Evolutionary conservation across 2,797 vertebrate species (phyloP), one percentile per base, ranked within the genome.

Genomic region (Hoplostethus mediterraneus): DNA sequence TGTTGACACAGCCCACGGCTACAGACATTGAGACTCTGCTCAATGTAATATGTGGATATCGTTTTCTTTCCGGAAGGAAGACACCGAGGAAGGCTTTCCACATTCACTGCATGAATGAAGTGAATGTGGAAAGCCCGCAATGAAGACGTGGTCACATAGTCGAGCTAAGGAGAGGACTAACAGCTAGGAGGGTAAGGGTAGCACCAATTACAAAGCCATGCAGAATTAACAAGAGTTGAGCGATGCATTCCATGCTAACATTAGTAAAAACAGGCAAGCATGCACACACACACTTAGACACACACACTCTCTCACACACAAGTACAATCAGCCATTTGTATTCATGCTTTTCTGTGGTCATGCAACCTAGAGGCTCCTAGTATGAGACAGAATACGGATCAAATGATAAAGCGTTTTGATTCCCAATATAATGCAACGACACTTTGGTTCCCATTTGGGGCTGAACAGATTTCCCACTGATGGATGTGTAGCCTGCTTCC

Each of bases 1-100:
- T 88, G 80, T 81, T 85, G 81, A 86, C 80, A 80, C 64, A 86
- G 80, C 90, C 77, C 54, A 48, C 30, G 65, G 88, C 84, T 86
- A 78, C 69, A 90, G 82, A 88, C 85, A 77, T 48, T 25, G n/a
- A 57, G 67, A 54, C 85, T 78, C 80, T 77, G 71, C 60, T 70
- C 11, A 17, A 63, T 68, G 48, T 45, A 40, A 77, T 70, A 57
- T 12, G 54, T 65, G 55, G 65, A 85, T 58, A 73, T 71, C 12
- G 14, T 60, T 71, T 67, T 63, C 54, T 70, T 48, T 65, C 16
- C 72, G 72, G 63, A 55, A 21, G 53, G 11, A 57, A 42, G 65
- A 48, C 16, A 30, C 25, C 49, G 8, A 28, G n/a, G n/a, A 30
- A 45, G 36, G 42, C 38, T 55, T 33, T 44, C 33, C 4, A 10